phyloP scores from a whole-genome alignment of 1,140 invertebrate species.

The Aphis gossypii region DNA sequence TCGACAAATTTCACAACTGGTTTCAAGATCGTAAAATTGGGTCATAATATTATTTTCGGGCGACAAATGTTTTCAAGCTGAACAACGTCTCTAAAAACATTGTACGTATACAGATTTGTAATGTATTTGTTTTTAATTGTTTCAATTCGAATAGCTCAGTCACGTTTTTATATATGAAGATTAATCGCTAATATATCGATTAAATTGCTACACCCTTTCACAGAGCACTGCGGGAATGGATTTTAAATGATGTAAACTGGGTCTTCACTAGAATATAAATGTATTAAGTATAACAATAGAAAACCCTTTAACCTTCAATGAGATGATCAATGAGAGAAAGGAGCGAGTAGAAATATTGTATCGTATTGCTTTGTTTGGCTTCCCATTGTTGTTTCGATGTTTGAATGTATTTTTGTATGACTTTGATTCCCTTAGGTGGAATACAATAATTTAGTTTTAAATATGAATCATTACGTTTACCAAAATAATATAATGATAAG shows the following conservation, averaged over 20 bases:
- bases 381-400: background rate
- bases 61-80: background rate
- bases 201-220: background rate
- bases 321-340: constrained; percentile 29
- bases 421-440: background rate
- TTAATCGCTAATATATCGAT: constrained; percentile 53
- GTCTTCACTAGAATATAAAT: constrained; percentile 4
- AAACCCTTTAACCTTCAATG: constrained; percentile 38
- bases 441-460: background rate
- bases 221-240: background rate
- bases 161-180: constrained; percentile 40
- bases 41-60: background rate
- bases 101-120: background rate
- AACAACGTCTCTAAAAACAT: background rate
- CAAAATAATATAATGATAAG: background rate
- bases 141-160: constrained; percentile 27
- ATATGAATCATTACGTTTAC: background rate
- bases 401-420: background rate
- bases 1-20: background rate
- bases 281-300: constrained; percentile 27
- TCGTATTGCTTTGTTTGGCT: background rate
- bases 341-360: background rate
- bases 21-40: background rate
- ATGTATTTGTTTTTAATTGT: constrained; percentile 46
- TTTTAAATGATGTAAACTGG: constrained; percentile 20